Base-by-base conservation (phyloP, 2,113 vertebrate genomes). In the Triplophysa rosa region DNA sequence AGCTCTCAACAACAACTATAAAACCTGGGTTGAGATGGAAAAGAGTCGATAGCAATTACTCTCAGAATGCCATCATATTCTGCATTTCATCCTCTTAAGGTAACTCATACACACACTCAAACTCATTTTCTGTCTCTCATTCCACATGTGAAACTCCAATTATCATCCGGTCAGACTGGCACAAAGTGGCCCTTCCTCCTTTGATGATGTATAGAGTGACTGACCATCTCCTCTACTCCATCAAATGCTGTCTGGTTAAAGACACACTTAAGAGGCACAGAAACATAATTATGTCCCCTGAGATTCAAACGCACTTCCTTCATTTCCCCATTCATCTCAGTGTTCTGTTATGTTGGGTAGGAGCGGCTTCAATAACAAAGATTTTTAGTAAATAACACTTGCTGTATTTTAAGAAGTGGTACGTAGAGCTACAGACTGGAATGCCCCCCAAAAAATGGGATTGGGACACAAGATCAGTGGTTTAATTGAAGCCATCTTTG, bases 131-230 rank as follows among this genome's bases (percentile, higher is more conserved):
- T 71, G 17, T 19, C 17, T 71, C 33, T 59, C 54, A 9, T 16
- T 72, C 70, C n/a, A 59, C 58, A 72, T 6, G 54, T 42, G 33
- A 59, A 40, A 4, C 54, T 72, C 54, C 54, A 61, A 72, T 72
- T 61, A 61, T 17, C n/a, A 59, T 72, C 33, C 70, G 40, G 58
- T 58, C 69, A 72, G 52, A 16, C 52, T 40, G 29, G 12, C 52
- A 59, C 54, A 72, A 71, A 72, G 70, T 59, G 70, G 8, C 21
- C n/a, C 29, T 72, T 72, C 70, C 69, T 40, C 69, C 23, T 72
- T 58, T 61, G 70, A 72, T 42, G 54, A n/a, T 42, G 54, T 40
- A 40, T 40, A 58, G 19, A 58, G 29, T 24, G 33, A 52, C 45
- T 54, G 58, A 61, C 29, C 59, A 26, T 62, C 67, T 37, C 58